These are phyloP conservation scores for Xylota sylvarum DNA, from an alignment of 2,888 invertebrate genomes.

Conservation along the genomic window DNA sequence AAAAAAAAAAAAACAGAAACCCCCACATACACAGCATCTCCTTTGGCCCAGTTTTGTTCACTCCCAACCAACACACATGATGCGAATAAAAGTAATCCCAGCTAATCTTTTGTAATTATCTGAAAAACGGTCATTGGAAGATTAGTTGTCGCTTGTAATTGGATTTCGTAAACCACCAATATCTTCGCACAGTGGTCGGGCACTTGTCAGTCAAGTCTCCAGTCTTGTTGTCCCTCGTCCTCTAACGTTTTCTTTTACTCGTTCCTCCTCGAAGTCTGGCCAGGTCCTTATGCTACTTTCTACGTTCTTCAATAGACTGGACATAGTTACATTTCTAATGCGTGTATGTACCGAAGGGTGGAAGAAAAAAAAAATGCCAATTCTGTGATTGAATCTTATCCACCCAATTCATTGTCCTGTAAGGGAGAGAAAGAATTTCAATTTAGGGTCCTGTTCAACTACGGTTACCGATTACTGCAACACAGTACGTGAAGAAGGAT, in stretches of 20 bases:
- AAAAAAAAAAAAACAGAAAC: background rate
- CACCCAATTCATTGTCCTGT: conserved; percentile 37
- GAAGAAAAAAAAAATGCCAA: conserved; percentile 13
- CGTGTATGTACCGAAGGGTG: background rate
- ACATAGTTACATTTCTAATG: conserved; percentile 32
- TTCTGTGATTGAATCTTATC: conserved; percentile 56
- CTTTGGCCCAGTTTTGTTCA: conserved; percentile 29
- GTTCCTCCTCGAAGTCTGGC: background rate
- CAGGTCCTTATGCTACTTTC: background rate
- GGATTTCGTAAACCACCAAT: conserved; percentile 59
- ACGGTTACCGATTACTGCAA: background rate
- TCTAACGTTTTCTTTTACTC: conserved; percentile 42
- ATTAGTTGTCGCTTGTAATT: conserved; percentile 80
- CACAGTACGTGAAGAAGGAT: conserved; percentile 27
- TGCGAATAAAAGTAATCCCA: conserved; percentile 78
- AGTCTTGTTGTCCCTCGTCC: conserved; percentile 36
- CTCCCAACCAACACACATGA: conserved; percentile 35
- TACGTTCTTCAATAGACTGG: conserved; percentile 13
- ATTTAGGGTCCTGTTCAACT: conserved; percentile 13
- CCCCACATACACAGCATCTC: conserved; percentile 1
- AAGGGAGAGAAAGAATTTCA: conserved; percentile 10
- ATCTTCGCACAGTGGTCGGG: conserved; percentile 21
- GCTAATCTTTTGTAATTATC: conserved; percentile 83
- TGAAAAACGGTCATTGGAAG: conserved; percentile 83
- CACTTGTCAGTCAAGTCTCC: conserved; percentile 60